A percentile compares a stretch with the other conserved stretches of the same genome.
Conservation (phyloP, 1,140 invertebrate species). For the Nephotettix cincticeps region DNA sequence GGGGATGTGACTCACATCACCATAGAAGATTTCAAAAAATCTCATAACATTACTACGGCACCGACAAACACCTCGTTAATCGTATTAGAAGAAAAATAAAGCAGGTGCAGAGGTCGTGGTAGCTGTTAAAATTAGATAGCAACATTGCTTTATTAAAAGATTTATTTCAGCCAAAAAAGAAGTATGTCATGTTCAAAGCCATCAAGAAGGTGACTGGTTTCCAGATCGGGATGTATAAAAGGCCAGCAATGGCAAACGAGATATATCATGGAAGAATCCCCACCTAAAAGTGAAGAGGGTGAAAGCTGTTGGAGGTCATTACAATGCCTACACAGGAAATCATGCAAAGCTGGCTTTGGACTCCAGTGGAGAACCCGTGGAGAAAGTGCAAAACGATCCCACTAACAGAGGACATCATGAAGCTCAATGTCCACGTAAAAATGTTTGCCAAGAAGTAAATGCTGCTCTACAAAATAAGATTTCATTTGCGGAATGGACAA, state of each 20-base stretch:
- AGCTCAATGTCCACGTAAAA: background rate
- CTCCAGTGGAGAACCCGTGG: background rate
- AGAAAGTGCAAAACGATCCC: background rate
- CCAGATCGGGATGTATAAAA: background rate
- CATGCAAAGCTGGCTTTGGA: background rate
- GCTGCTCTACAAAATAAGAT: background rate
- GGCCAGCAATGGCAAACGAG: conserved; percentile 8
- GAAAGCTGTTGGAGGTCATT: background rate
- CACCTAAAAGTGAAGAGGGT: background rate
- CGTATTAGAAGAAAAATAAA: background rate
- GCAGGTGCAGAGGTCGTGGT: background rate
- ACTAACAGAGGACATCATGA: background rate
- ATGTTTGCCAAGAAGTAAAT: background rate
- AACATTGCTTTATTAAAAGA: background rate
- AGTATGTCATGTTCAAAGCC: background rate
- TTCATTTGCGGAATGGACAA: background rate
- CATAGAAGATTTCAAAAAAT: background rate
- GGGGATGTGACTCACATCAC: background rate
- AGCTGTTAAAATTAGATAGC: background rate
- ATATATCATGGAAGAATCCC: background rate
- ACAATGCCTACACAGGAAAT: background rate
- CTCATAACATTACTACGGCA: background rate
- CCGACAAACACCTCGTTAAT: background rate
- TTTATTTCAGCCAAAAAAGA: background rate
- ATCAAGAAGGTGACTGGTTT: conserved; percentile 3